Conservation (phyloP, 2,797 vertebrate genomes). For the Anableps anableps region DNA sequence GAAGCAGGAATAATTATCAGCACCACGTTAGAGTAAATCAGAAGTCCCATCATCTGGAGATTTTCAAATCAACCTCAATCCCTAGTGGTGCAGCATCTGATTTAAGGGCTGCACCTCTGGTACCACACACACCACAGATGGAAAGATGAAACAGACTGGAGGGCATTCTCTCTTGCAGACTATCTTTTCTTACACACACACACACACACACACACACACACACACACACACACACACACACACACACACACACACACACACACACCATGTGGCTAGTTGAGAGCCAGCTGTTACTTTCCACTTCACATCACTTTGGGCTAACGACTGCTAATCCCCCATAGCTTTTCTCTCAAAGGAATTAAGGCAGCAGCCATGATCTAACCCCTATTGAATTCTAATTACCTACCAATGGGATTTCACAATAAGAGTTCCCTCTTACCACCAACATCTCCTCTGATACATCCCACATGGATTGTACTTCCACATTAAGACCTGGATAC, state of each 20-base stretch:
- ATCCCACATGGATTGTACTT: slow-evolving; percentile 29
- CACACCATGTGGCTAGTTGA: slow-evolving; percentile 77
- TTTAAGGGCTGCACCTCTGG: slow-evolving; percentile 40
- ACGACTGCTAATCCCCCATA: slow-evolving; percentile 79
- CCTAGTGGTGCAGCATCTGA: slow-evolving; percentile 26
- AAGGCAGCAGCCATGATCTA: slow-evolving; percentile 81
- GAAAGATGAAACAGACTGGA: slow-evolving; percentile 23
- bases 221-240: slow-evolving; percentile 57
- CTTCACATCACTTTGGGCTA: slow-evolving; percentile 80
- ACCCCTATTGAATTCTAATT: slow-evolving; percentile 84
- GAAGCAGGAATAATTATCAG: slow-evolving; percentile 31
- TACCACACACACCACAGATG: slow-evolving; percentile 36
- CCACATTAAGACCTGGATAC: slow-evolving; percentile 44
- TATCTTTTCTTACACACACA: slow-evolving; percentile 46
- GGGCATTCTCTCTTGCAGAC: slow-evolving; percentile 27
- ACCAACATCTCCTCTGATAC: slow-evolving; percentile 34
- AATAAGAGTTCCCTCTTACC: slow-evolving; percentile 61
- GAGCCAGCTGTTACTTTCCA: slow-evolving; percentile 81
- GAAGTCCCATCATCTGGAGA: slow-evolving; percentile 6
- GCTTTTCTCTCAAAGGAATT: slow-evolving; percentile 78
- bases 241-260: slow-evolving; percentile 39
- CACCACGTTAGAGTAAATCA: slow-evolving; percentile 7
- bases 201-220: slow-evolving; percentile 62
- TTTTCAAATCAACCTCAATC: slow-evolving; percentile 22
- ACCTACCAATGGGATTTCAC: slow-evolving; percentile 74